phyloP scores from a whole-genome alignment of 2,113 vertebrate genomes.

The Callospermophilus lateralis region DNA sequence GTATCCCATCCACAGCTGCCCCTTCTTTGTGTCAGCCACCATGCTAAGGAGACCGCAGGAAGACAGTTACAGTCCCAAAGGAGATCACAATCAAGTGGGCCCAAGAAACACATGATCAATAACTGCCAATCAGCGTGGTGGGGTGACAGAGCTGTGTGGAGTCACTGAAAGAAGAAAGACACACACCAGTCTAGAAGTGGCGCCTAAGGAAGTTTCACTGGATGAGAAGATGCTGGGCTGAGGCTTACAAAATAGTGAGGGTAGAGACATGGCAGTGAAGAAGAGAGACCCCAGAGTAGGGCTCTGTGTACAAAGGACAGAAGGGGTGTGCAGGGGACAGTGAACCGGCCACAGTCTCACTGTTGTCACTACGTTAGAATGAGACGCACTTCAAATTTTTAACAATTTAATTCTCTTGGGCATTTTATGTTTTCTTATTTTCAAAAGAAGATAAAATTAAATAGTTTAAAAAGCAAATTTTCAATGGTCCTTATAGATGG shows the following conservation, averaged over 20 bases:
- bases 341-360: background rate
- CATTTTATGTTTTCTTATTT: slow-evolving; percentile 18
- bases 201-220: background rate
- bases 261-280: background rate
- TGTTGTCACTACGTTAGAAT: background rate
- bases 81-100: background rate
- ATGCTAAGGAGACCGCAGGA: background rate
- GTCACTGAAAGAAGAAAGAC: background rate
- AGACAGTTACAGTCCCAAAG: background rate
- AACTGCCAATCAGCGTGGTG: accelerated
- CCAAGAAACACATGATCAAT: background rate
- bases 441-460: background rate
- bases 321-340: background rate
- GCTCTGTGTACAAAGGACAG: background rate
- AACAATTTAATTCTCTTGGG: background rate
- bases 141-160: background rate
- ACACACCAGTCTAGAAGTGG: background rate
- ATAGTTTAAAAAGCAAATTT: background rate
- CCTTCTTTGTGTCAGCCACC: background rate
- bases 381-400: background rate
- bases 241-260: background rate
- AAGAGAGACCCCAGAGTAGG: background rate
- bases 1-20: background rate
- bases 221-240: background rate
- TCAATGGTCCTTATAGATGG: background rate